phyloP scores from a whole-genome alignment of 1,140 invertebrate genomes.

The Lordiphosa stackelbergi region DNA sequence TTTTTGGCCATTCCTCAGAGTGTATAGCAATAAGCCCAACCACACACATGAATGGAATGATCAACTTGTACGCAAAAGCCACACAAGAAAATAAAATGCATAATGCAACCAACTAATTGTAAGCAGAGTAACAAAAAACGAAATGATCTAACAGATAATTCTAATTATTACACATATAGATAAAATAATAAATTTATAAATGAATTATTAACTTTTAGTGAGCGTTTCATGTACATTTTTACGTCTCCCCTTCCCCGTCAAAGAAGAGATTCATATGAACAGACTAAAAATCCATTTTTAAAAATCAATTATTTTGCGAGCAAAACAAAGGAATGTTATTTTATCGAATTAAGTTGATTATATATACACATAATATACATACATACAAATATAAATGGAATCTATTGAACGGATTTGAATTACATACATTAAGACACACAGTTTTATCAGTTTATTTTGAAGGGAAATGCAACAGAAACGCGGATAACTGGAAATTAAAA shows the following conservation, averaged over 20 bases:
- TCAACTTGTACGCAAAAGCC: slow-evolving; percentile 42
- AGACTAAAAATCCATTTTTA: slow-evolving; percentile 35
- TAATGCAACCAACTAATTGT: slow-evolving; percentile 50
- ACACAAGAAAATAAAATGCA: slow-evolving; percentile 51
- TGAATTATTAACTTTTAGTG: slow-evolving; percentile 65
- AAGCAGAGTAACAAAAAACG: slow-evolving; percentile 31
- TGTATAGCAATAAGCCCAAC: slow-evolving; percentile 55
- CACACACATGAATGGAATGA: slow-evolving; percentile 14
- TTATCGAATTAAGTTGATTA: slow-evolving; percentile 42
- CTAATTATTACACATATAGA: slow-evolving; percentile 72
- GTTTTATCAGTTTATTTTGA: slow-evolving; percentile 11
- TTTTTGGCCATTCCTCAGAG: slow-evolving; percentile 30
- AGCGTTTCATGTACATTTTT: slow-evolving; percentile 68
- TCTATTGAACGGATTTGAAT: too few relatives aligned
- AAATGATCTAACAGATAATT: slow-evolving; percentile 40
- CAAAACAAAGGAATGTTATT: slow-evolving; percentile 25
- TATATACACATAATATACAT: too few relatives aligned
- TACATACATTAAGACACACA: slow-evolving; percentile 2
- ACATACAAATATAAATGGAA: too few relatives aligned
- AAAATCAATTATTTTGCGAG: too few relatives aligned
- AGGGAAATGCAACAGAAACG: slow-evolving; percentile 5
- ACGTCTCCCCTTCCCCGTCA: slow-evolving; percentile 21
- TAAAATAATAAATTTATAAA: slow-evolving; percentile 75
- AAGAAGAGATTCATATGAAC: slow-evolving; percentile 39
- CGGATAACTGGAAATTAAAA: background rate